phyloP scores from a whole-genome alignment of 2,797 vertebrate genomes.

The Parotocinclus haroldoi region DNA sequence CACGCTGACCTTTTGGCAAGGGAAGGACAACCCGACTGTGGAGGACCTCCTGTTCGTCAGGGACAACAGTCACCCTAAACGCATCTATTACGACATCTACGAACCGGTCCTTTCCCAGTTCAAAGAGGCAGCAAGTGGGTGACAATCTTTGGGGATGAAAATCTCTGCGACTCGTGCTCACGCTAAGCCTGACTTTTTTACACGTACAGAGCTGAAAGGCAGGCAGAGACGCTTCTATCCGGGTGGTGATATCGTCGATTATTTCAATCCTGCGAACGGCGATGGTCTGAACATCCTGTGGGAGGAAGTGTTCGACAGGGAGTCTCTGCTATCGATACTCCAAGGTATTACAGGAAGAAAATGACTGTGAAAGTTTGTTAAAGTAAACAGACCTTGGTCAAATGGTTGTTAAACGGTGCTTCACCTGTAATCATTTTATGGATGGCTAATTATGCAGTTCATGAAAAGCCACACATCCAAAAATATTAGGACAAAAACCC shows the following conservation, averaged over 20 bases:
- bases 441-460: no score
- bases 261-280: slow-evolving; percentile 56
- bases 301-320: slow-evolving; percentile 52
- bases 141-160: no score
- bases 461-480: no score
- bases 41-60: slow-evolving; percentile 79
- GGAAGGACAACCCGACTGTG: slow-evolving; percentile 62
- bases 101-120: slow-evolving; percentile 78
- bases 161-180: background rate
- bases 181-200: background rate
- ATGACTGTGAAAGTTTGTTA: no score
- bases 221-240: slow-evolving; percentile 67
- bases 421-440: no score
- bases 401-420: no score
- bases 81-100: slow-evolving; percentile 83
- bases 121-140: slow-evolving; percentile 72
- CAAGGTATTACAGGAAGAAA: background rate
- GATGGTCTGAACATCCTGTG: slow-evolving; percentile 62
- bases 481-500: no score
- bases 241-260: slow-evolving; percentile 71
- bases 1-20: slow-evolving; percentile 83
- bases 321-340: background rate
- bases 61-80: slow-evolving; percentile 69
- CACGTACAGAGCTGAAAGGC: slow-evolving; percentile 51
- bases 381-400: no score